Evolutionary conservation across 2,797 vertebrate genomes (phyloP), one percentile per base, ranked within the genome.

Genomic region (Chromobotia macracanthus): DNA sequence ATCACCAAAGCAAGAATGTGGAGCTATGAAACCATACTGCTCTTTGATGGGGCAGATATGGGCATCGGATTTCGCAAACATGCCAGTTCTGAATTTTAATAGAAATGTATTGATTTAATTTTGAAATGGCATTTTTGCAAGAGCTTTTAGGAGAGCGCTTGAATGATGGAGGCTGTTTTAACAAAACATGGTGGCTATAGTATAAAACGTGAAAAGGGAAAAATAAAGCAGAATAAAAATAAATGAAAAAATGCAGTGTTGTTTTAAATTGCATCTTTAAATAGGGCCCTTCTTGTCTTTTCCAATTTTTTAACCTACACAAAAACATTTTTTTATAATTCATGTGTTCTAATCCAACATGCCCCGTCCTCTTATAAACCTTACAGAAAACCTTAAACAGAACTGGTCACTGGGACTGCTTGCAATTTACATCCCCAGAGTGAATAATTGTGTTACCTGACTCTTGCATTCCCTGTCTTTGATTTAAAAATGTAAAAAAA

Each of bases 41-140:
- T 87, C 86, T 91, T 88, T 91, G 89, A 90, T 80, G 78, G 28
- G 82, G 67, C 58, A 86, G 73, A 85, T 82, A 50, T 19, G n/a
- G 80, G 77, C 77, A 82, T 88, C 66, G 16, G 1, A 79, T 91
- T 87, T 89, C 84, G 66, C 78, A 86, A 88, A 87, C 76, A 85
- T 67, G 38, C 65, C 68, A 44, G 69, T 48, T n/a, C 75, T 86
- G 64, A 75, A 77, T 89, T 85, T 64, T 63, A 48, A 70, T 77
- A 79, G 76, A 84, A 60, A 41, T 80, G 82, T 79, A 81, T 84
- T 81, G 79, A 81, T 72, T 87, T 77, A 67, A 78, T 63, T 31
- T 64, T 61, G 84, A 79, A 82, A 77, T 77, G 71, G 63, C 58
- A 80, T 76, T 50, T 78, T 75, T 71, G 50, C 61, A 65, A 65